These are phyloP conservation scores for Diloba caeruleocephala DNA, from an alignment of 2,888 invertebrate genomes.

Conservation along the genomic window DNA sequence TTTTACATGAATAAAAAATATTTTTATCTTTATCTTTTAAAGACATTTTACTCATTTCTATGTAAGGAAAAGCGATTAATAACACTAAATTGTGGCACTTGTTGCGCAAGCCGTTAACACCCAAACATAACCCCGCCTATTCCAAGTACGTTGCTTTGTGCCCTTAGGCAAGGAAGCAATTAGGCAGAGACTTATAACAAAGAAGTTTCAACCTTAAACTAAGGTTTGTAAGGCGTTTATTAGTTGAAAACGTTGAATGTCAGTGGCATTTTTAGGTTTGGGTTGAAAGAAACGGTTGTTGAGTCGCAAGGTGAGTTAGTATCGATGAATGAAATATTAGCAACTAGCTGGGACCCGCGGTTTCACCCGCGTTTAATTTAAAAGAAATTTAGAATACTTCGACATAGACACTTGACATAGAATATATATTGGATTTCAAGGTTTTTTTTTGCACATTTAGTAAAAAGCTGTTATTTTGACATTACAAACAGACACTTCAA, in stretches of 20 bases:
- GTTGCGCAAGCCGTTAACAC: slow-evolving; percentile 46
- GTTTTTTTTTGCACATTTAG: too few species aligned
- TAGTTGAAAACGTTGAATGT: not conserved
- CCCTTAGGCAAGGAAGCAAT: slow-evolving; percentile 51
- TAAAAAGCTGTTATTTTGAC: too few species aligned
- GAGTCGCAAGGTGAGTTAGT: slow-evolving; percentile 24
- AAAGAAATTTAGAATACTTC: too few species aligned
- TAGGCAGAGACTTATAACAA: slow-evolving; percentile 14
- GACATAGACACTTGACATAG: too few species aligned
- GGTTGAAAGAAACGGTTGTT: slow-evolving; percentile 27
- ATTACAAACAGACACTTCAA: too few species aligned
- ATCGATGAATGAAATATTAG: slow-evolving; percentile 24
- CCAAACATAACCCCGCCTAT: slow-evolving; percentile 41
- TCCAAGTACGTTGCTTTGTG: slow-evolving; percentile 36
- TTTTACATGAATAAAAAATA: too few species aligned
- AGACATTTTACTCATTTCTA: slow-evolving; percentile 12
- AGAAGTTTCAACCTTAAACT: slow-evolving; percentile 11
- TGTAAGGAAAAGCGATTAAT: slow-evolving; percentile 41
- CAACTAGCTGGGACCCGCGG: too few species aligned
- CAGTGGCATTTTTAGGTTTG: slow-evolving; percentile 43
- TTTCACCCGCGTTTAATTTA: too few species aligned
- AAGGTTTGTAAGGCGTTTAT: slow-evolving; percentile 6
- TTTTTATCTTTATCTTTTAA: too few species aligned
- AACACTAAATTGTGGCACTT: slow-evolving; percentile 39
- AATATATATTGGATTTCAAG: too few species aligned